Percentiles rank a stretch among this genome's conserved stretches.
Evolutionary conservation across 2,113 vertebrate species (phyloP).

Genomic region (Oreochromis niloticus): DNA sequence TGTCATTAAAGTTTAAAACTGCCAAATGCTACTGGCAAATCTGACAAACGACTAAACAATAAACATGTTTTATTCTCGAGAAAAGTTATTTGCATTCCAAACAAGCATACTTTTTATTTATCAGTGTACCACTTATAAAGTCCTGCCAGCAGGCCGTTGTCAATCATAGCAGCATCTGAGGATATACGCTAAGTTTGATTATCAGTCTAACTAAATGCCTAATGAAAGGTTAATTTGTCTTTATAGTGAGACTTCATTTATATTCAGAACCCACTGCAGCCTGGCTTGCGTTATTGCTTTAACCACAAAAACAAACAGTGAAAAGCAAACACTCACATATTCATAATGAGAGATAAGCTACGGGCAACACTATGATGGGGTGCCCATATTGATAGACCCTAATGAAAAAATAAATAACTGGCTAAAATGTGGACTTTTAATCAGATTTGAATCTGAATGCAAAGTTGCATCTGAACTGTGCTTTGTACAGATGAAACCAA

Average conservation of each 20-base stretch:
- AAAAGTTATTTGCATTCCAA: slow-evolving; percentile 18
- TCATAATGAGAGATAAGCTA: slow-evolving; percentile 20
- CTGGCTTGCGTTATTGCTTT: background rate
- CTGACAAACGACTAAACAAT: slow-evolving; percentile 2
- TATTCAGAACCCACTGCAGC: slow-evolving; percentile 1
- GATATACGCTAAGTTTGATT: slow-evolving; percentile 9
- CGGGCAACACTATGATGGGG: background rate
- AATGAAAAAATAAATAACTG: background rate
- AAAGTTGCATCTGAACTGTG: background rate
- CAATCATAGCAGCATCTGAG: background rate
- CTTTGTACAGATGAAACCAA: background rate
- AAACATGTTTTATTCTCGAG: background rate
- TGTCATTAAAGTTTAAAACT: slow-evolving; percentile 21
- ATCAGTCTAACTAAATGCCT: background rate
- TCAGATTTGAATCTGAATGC: background rate
- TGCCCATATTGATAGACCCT: background rate
- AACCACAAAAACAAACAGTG: slow-evolving; percentile 12
- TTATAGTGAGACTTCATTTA: background rate
- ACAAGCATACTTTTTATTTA: slow-evolving; percentile 9
- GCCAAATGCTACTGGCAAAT: background rate
- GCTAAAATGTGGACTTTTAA: background rate
- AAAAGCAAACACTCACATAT: slow-evolving; percentile 7
- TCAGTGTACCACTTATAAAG: background rate
- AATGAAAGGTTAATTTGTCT: slow-evolving; percentile 12
- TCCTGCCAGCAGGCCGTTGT: background rate